Percentiles rank a stretch among this genome's conserved stretches.
These are phyloP conservation scores for Ochropleura plecta DNA, from an alignment of 2,888 invertebrate genomes.

Conservation along the genomic window DNA sequence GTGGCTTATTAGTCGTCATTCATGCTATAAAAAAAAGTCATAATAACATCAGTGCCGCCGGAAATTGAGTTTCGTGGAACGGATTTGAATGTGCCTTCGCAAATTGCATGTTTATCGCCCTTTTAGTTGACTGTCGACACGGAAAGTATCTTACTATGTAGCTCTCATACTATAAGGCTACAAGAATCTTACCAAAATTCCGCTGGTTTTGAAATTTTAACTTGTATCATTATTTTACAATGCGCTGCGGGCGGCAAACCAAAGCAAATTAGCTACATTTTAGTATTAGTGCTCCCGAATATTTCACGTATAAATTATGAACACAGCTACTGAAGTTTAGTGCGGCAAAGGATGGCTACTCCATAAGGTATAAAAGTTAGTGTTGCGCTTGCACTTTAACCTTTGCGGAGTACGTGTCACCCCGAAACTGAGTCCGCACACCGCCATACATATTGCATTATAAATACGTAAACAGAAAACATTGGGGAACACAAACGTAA, in stretches of 20 bases:
- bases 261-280: slow-evolving; percentile 54
- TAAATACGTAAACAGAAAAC: slow-evolving; percentile 58
- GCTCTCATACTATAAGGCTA: not conserved
- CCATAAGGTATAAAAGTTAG: slow-evolving; percentile 65
- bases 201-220: not conserved
- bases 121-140: slow-evolving; percentile 35
- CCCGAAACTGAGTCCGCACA: slow-evolving; percentile 37
- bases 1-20: slow-evolving; percentile 68
- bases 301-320: slow-evolving; percentile 59
- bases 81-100: slow-evolving; percentile 55
- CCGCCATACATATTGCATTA: slow-evolving; percentile 53
- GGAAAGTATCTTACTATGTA: slow-evolving; percentile 27
- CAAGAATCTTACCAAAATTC: not conserved
- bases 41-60: slow-evolving; percentile 58
- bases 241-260: slow-evolving; percentile 26
- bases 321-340: slow-evolving; percentile 53
- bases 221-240: slow-evolving; percentile 18
- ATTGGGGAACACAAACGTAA: slow-evolving; percentile 34
- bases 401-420: slow-evolving; percentile 55
- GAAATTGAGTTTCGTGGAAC: slow-evolving; percentile 64
- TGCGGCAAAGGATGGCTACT: slow-evolving; percentile 55
- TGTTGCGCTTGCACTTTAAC: slow-evolving; percentile 59
- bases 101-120: slow-evolving; percentile 56
- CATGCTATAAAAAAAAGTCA: slow-evolving; percentile 68
- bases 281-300: slow-evolving; percentile 50